Evolutionary conservation across 2,888 invertebrate genomes (phyloP), one percentile per base, ranked within the genome.

Genomic region (Micropterix aruncella): DNA sequence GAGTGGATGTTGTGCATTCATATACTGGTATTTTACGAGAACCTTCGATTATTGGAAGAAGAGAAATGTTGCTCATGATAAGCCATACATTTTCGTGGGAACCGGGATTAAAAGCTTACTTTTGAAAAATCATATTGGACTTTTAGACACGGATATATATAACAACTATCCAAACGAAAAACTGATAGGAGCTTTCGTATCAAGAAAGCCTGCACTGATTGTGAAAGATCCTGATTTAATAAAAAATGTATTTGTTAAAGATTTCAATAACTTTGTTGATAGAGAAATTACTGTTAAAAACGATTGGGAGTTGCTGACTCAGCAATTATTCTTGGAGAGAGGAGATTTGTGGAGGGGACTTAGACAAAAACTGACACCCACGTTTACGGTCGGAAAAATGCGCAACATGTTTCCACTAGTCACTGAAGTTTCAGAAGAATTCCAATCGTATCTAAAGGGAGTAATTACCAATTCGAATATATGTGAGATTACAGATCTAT

Each of bases 351-450:
- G 70, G 70, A 67, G 61, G 52, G 59, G 62, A 18, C 68, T 70
- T 66, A 55, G 70, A 42, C 64, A 66, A 19, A 66, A 69, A 45
- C 62, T 70, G n/a, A 63, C 66, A 4, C 69, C 69, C n/a, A n/a
- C n/a, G n/a, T n/a, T n/a, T n/a, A n/a, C n/a, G n/a, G n/a, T n/a
- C n/a, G n/a, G n/a, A n/a, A 9, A 63, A 66, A n/a, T 70, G 70
- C 51, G 67, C 70, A 3, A 63, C 3, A 70, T 70, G 70, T 70
- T 70, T 50, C 67, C 68, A 16, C 55, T 70, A 38, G 55, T 70
- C 40, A 59, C 59, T 2, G 66, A 67, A 5, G 70, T 70, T 53
- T 63, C 68, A 1, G 57, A 58, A 48, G 58, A 62, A 3, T 55
- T 70, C 15, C 60, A 59, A 51, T 52, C 53, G 18, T 54, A 58